Conservation (phyloP, 1,140 invertebrate genomes). For the Drosophila parabipectinata region DNA sequence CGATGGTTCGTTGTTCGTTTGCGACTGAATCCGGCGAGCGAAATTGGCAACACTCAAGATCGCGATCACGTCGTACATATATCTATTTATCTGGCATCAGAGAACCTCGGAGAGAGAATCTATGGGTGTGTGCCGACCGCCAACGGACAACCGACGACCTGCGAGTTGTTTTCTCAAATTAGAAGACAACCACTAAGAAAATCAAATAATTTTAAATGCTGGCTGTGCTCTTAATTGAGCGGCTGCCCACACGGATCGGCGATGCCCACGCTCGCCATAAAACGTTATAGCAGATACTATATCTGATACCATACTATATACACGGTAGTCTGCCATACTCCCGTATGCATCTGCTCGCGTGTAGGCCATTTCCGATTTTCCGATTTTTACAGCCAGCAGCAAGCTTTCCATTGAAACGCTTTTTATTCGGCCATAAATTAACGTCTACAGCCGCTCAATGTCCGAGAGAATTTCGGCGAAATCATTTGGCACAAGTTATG, state of each 20-base stretch:
- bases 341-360: slow-evolving; percentile 18
- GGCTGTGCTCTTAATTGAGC: slow-evolving; percentile 77
- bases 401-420: slow-evolving; percentile 37
- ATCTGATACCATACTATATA: not conserved
- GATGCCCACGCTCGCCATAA: slow-evolving; percentile 61
- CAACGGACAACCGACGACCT: too few species aligned
- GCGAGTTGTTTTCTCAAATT: slow-evolving; percentile 61
- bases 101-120: slow-evolving; percentile 34
- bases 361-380: slow-evolving; percentile 46
- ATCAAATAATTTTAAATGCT: slow-evolving; percentile 77
- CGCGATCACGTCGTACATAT: slow-evolving; percentile 6
- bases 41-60: slow-evolving; percentile 75
- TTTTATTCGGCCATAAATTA: slow-evolving; percentile 59
- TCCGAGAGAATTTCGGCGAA: slow-evolving; percentile 31
- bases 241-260: slow-evolving; percentile 58
- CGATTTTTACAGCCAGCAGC: slow-evolving; percentile 20
- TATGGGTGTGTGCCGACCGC: slow-evolving; percentile 34
- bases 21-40: slow-evolving; percentile 72
- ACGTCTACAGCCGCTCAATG: slow-evolving; percentile 55
- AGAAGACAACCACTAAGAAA: slow-evolving; percentile 66
- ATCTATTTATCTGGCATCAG: slow-evolving; percentile 16
- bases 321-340: not conserved
- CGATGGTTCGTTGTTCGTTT: slow-evolving; percentile 84
- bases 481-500: slow-evolving; percentile 59
- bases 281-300: slow-evolving; percentile 20